Conservation (phyloP, 2,113 vertebrate species). For the Dicerorhinus sumatrensis region DNA sequence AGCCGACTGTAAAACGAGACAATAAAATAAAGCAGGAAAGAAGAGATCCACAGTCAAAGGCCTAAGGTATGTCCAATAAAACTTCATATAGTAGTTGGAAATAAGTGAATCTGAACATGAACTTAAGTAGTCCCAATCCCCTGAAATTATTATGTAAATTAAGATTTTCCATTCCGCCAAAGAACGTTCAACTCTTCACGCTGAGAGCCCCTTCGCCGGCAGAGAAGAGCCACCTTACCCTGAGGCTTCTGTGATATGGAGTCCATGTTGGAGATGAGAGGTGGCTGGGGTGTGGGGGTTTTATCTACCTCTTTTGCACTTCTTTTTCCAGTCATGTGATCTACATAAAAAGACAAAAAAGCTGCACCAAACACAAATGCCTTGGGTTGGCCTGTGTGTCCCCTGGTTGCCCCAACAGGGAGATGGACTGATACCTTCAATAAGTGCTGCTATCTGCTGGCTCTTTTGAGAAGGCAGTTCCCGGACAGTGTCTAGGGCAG, state of each 20-base stretch:
- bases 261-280: conserved; percentile 70
- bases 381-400: neutral
- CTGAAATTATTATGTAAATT: neutral
- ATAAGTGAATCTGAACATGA: neutral
- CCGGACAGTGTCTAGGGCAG: conserved; percentile 95
- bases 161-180: neutral
- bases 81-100: neutral
- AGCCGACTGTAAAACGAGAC: neutral
- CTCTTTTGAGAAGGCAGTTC: conserved; percentile 99
- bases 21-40: neutral
- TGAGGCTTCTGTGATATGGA: conserved; percentile 84
- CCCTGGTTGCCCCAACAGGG: neutral
- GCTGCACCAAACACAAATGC: neutral
- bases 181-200: neutral
- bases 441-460: conserved; percentile 94
- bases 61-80: neutral
- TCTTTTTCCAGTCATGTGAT: conserved; percentile 91
- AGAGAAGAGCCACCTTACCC: conserved; percentile 78
- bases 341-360: conserved; percentile 80
- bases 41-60: neutral
- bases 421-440: conserved; percentile 89
- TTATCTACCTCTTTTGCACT: conserved; percentile 88
- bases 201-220: neutral
- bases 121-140: neutral
- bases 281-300: conserved; percentile 43